These are phyloP conservation scores for Bombus difficillimus DNA, from an alignment of 1,140 invertebrate species.

Conservation along the genomic window DNA sequence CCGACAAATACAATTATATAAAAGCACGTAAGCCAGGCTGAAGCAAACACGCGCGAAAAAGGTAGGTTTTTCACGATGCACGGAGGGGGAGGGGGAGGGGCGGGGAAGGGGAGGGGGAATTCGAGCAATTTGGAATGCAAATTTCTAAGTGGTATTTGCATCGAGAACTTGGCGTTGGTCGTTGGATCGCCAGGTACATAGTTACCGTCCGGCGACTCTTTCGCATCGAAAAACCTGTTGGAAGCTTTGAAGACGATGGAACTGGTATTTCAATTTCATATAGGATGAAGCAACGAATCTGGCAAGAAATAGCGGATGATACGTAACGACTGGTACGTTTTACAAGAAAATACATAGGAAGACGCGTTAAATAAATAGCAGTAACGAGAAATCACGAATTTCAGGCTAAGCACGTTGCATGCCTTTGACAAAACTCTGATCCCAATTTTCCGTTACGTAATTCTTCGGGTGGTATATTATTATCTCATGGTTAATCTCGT, in stretches of 20 bases:
- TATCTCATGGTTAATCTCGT: conserved; percentile 27
- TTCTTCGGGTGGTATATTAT: conserved; percentile 20
- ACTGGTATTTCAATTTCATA: conserved; percentile 9
- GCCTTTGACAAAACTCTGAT: not conserved
- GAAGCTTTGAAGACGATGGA: not conserved
- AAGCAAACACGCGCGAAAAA: not conserved
- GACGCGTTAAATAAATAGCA: not conserved
- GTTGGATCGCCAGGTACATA: not conserved
- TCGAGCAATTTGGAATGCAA: not conserved
- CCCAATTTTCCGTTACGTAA: conserved; percentile 40
- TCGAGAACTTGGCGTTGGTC: not conserved
- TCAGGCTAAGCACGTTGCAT: no score
- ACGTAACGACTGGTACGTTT: not conserved
- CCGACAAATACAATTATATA: conserved; percentile 37
- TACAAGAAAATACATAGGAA: not conserved
- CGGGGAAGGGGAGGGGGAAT: no score
- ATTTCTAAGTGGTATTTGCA: conserved; percentile 2
- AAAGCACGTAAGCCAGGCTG: not conserved
- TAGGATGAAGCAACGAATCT: not conserved
- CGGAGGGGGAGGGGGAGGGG: no score
- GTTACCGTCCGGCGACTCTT: not conserved
- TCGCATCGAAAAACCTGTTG: conserved; percentile 17
- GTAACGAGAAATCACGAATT: not conserved
- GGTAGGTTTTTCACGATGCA: not conserved
- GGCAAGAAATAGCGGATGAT: conserved; percentile 10